Percentiles rank a stretch among this genome's conserved stretches.
Evolutionary conservation across 2,888 invertebrate species (phyloP).

Genomic region (Acrocera orbiculus): DNA sequence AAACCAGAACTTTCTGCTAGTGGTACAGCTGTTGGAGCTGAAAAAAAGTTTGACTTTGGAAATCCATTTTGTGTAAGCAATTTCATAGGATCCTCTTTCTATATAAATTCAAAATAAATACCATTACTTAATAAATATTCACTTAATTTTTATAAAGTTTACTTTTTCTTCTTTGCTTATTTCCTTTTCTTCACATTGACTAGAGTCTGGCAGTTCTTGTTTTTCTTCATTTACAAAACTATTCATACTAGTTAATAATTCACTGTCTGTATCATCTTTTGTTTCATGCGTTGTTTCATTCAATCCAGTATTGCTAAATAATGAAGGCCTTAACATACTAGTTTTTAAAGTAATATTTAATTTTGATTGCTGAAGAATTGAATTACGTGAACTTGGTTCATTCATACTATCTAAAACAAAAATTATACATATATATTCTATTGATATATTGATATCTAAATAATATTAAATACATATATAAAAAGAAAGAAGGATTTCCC

Average conservation of each 20-base stretch:
- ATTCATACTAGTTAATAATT: slow-evolving; percentile 11
- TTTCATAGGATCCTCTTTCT: slow-evolving; percentile 20
- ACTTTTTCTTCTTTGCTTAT: background rate
- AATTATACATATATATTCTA: slow-evolving; percentile 2
- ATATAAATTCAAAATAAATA: background rate
- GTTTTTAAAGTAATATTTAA: slow-evolving; percentile 17
- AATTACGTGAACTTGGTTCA: slow-evolving; percentile 25
- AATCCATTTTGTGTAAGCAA: slow-evolving; percentile 27
- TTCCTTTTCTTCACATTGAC: background rate
- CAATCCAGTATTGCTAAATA: slow-evolving; percentile 15
- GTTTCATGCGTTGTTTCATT: no score
- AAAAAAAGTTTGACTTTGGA: slow-evolving; percentile 26
- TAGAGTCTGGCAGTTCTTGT: slow-evolving; percentile 20
- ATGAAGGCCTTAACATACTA: slow-evolving; percentile 24
- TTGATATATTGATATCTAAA: no score
- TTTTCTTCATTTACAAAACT: slow-evolving; percentile 12
- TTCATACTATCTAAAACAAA: slow-evolving; percentile 23
- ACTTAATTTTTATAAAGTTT: background rate
- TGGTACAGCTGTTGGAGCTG: slow-evolving; percentile 25
- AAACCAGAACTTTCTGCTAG: slow-evolving; percentile 45
- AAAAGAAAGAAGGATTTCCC: no score
- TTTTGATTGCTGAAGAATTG: slow-evolving; percentile 21
- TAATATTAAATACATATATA: no score
- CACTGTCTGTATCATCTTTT: slow-evolving; percentile 15
- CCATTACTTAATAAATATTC: background rate